A percentile compares a stretch with the other conserved stretches of the same genome.
phyloP scores from a whole-genome alignment of 2,888 invertebrate genomes.

The Polydrusus tereticollis region DNA sequence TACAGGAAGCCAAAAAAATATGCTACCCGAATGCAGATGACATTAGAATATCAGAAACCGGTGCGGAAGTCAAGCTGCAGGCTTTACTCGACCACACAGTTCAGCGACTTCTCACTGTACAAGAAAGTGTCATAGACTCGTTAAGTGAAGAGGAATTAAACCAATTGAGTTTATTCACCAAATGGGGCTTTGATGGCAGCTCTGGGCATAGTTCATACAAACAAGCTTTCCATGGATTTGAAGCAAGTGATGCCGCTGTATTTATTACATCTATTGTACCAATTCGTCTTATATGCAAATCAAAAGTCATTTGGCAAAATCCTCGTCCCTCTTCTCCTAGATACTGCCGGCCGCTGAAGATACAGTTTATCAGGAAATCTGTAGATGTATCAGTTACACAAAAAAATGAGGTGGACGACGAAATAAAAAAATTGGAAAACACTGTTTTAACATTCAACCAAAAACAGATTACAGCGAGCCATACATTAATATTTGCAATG shows the following conservation, averaged over 20 bases:
- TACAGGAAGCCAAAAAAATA: slow-evolving; percentile 53
- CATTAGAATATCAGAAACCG: slow-evolving; percentile 47
- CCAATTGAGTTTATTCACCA: slow-evolving; percentile 9
- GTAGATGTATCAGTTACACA: slow-evolving; percentile 44
- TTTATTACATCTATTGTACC: slow-evolving; percentile 57
- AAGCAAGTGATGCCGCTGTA: slow-evolving; percentile 54
- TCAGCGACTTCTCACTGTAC: slow-evolving; percentile 12
- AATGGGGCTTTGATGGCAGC: no score
- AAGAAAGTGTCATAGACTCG: slow-evolving; percentile 19
- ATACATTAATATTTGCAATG: slow-evolving; percentile 24
- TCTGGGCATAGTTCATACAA: no score
- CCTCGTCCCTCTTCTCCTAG: slow-evolving; percentile 55
- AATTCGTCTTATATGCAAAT: slow-evolving; percentile 51
- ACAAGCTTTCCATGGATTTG: slow-evolving; percentile 50
- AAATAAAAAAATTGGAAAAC: not conserved
- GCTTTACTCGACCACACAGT: slow-evolving; percentile 26
- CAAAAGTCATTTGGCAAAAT: slow-evolving; percentile 52
- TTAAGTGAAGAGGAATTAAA: slow-evolving; percentile 27
- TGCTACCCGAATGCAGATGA: slow-evolving; percentile 51
- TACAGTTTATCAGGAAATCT: slow-evolving; percentile 56
- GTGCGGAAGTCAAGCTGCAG: slow-evolving; percentile 47
- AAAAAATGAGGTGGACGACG: not conserved
- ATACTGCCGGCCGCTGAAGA: slow-evolving; percentile 57
- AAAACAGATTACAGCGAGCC: slow-evolving; percentile 9
- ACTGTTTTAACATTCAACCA: not conserved